Evolutionary conservation across 2,113 vertebrate genomes (phyloP), one percentile per base, ranked within the genome.

Genomic region (Cricetomys ansorgei): DNA sequence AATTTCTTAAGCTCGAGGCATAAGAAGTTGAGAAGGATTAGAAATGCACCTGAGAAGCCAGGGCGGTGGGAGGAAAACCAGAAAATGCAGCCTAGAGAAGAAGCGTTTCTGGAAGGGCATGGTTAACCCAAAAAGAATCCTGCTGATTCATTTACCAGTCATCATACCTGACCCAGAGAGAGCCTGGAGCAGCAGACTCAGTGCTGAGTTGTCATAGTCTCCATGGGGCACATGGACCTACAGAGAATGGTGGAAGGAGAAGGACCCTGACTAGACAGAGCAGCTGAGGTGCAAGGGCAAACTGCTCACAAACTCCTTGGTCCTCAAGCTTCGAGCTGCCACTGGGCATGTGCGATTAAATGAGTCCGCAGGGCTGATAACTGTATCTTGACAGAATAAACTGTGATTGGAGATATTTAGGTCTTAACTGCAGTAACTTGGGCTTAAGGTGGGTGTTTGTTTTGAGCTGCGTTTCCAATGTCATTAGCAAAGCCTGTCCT

Each of bases 381-480:
- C n/a, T 88, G 89, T 50, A 48, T 64, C 57, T 31, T 53, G 45
- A 89, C 69, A 84, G 84, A 93, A 93, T 86, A 93, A 94, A 77
- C 29, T 65, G 40, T 17, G 16, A 9, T 53, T 77, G 57, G 15
- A 76, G 5, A 69, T 62, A 12, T 40, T 34, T 77, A 40, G 29
- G 65, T 80, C 43, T 92, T 97, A 75, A 79, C 40, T 72, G 16
- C 31, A 40, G 45, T 40, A 43, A 77, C 40, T 69, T 55, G 69
- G 53, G 94, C 88, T 80, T 79, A 88, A 92, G 57, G 45, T 76
- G 1, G 55, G 53, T 79, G 59, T 70, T 92, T 7, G 16, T 50
- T 75, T 64, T 16, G 72, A 84, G n/a, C 80, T 75, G 3, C 59
- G 55, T 91, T 80, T 93, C 37, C 75, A 40, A 70, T 85, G 53